Conservation (phyloP, 1,140 invertebrate genomes). For the Plectus sambesii region DNA sequence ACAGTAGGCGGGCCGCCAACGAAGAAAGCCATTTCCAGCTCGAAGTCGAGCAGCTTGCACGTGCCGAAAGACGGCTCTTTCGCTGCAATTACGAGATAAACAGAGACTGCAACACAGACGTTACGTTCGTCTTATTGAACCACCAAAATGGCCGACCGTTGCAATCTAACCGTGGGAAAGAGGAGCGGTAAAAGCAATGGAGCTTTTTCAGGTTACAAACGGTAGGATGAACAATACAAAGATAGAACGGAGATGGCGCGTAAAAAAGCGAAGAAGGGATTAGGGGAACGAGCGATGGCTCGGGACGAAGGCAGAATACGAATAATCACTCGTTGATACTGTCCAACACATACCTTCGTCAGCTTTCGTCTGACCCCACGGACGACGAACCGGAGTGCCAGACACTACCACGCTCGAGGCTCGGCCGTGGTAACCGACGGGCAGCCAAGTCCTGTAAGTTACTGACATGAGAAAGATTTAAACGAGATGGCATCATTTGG, state of each 20-base stretch:
- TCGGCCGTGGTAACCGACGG: slow-evolving; percentile 92
- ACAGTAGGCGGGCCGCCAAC: slow-evolving; percentile 64
- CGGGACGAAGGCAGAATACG: neutral
- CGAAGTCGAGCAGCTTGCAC: slow-evolving; percentile 81
- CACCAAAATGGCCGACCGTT: neutral
- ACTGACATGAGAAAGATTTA: slow-evolving; percentile 7
- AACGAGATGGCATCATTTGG: neutral
- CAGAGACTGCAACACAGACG: neutral
- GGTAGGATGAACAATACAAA: no score
- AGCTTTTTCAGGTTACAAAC: no score
- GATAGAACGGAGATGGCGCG: no score
- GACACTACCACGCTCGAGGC: slow-evolving; percentile 88
- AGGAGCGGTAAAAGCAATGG: neutral
- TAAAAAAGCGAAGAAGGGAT: neutral
- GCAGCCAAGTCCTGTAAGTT: slow-evolving; percentile 69
- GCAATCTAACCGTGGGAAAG: no score
- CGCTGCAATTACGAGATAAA: slow-evolving; percentile 46
- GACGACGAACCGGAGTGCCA: slow-evolving; percentile 76
- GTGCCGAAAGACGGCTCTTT: slow-evolving; percentile 72
- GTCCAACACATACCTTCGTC: slow-evolving; percentile 57
- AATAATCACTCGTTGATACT: no score
- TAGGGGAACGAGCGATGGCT: neutral
- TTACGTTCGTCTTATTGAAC: neutral
- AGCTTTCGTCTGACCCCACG: slow-evolving; percentile 73
- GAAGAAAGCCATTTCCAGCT: slow-evolving; percentile 93